phyloP scores from a whole-genome alignment of 1,140 invertebrate genomes.

The Apis laboriosa region DNA sequence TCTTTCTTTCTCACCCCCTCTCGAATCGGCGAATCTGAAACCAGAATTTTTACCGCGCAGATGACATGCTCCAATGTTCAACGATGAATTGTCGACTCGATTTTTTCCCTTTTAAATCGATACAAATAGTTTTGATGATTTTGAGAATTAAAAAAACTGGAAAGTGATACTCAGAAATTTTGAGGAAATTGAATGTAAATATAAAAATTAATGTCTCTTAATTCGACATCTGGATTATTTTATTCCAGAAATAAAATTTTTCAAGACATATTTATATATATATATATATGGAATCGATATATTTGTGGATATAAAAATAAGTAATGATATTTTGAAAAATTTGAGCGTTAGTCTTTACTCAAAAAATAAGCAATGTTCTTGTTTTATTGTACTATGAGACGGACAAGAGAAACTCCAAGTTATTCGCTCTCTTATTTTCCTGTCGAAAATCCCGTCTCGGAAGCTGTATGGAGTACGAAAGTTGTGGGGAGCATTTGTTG shows the following conservation, averaged over 20 bases:
- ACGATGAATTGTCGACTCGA: not conserved
- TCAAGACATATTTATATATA: not conserved
- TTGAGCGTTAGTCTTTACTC: too few species aligned
- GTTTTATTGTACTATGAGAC: not conserved
- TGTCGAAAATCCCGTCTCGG: not conserved
- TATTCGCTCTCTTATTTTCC: not conserved
- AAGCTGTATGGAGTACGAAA: slow-evolving; percentile 13
- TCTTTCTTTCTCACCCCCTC: slow-evolving; percentile 14
- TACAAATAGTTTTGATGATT: too few species aligned
- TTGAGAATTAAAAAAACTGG: too few species aligned
- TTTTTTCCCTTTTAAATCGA: not conserved
- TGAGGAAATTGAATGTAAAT: not conserved
- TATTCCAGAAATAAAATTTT: not conserved
- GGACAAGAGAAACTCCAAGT: not conserved
- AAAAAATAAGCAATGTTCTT: not conserved
- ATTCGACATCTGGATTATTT: too few species aligned
- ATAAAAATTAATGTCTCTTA: not conserved
- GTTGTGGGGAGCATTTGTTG: slow-evolving; percentile 36
- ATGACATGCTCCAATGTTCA: not conserved
- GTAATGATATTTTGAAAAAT: too few species aligned
- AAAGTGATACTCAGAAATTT: not conserved
- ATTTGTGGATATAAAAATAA: too few species aligned
- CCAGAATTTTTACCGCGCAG: slow-evolving; percentile 26
- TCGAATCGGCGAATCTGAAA: slow-evolving; percentile 41
- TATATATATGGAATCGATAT: not conserved